Evolutionary conservation across 2,888 invertebrate genomes (phyloP), one percentile per base, ranked within the genome.

Genomic region (Hirtodrosophila alboralis): DNA sequence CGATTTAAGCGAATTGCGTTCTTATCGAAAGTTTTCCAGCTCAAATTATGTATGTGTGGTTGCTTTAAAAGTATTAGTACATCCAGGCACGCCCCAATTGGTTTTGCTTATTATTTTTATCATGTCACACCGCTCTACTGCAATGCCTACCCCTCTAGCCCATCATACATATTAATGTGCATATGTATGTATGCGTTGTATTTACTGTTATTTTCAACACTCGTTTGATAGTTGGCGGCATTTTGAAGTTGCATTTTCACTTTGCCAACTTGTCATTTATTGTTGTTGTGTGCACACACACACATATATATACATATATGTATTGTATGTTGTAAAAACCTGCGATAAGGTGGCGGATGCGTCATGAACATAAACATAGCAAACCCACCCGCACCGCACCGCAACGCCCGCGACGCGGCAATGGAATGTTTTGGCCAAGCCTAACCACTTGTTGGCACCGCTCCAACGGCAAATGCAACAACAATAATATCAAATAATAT

Each of bases 391-490:
- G 56, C 31, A n/a, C n/a, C n/a, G n/a, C n/a, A n/a, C n/a, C n/a
- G n/a, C n/a, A n/a, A n/a, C 60, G 8, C 23, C 23, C 23, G 52
- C 56, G 72, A 41, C 40, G 44, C 43, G 62, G 62, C 62, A 71
- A 67, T 71, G 69, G 63, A 68, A 72, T 72, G 69, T 69, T 59
- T 72, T 72, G 21, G 61, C 73, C 67, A 69, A 68, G 70, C 60
- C 57, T 54, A 79, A 86, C 86, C 86, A 81, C 81, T 84, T 84
- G 84, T 81, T 81, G 86, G 81, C 86, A 80, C 23, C 10, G 56
- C 51, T 80, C 80, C 80, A 81, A 81, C 68, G 56, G 44, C 69
- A 63, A 31, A 40, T 33, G 36, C 53, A 51, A 40, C 53, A 64
- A 23, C 48, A 54, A 18, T 14, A 38, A 18, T 33, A 45, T 10